Evolutionary conservation across 2,797 vertebrate species (phyloP), one percentile per base, ranked within the genome.

Genomic region (Cyclopterus lumpus): DNA sequence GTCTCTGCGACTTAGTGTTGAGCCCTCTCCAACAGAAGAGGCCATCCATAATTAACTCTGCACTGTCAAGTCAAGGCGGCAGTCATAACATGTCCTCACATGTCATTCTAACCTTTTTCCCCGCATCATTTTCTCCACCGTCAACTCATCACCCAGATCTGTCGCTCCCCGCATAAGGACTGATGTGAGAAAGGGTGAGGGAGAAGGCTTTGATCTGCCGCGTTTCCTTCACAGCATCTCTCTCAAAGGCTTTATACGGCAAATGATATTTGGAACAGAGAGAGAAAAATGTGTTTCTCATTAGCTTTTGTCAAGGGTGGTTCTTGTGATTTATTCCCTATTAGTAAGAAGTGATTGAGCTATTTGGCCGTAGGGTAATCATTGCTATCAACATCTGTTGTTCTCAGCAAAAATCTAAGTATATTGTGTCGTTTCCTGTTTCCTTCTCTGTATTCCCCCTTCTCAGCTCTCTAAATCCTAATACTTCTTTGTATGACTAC

Each of bases 31-130:
- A 82, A 79, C 81, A 81, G 80, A 86, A 74, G 71, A 86, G 92
- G 86, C 86, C 90, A 90, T 91, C 71, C 89, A 93, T 93, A 93
- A 94, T 95, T 91, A 92, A 93, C 88, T 89, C 81, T 32, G 61
- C 74, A 20, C 86, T 88, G 91, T 90, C 89, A 84, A 83, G 82
- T 91, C 84, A 79, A 82, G 80, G 83, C 85, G 78, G 83, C 81
- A 84, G 84, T 87, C 88, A 81, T 66, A 86, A 87, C 88, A 88
- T 89, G 93, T 91, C 89, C 89, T 86, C 80, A 60, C 87, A 84
- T 86, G 92, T 92, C 89, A 79, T 79, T 81, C 85, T 79, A 79
- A 89, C 80, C 82, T 89, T 87, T 91, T 83, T 83, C 60, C 32
- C 77, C 60, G 84, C 63, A 38, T 87, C 81, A 62, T 87, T 82